These are phyloP conservation scores for Lepus oiostolus DNA, from an alignment of 2,797 vertebrate genomes.

Conservation along the genomic window DNA sequence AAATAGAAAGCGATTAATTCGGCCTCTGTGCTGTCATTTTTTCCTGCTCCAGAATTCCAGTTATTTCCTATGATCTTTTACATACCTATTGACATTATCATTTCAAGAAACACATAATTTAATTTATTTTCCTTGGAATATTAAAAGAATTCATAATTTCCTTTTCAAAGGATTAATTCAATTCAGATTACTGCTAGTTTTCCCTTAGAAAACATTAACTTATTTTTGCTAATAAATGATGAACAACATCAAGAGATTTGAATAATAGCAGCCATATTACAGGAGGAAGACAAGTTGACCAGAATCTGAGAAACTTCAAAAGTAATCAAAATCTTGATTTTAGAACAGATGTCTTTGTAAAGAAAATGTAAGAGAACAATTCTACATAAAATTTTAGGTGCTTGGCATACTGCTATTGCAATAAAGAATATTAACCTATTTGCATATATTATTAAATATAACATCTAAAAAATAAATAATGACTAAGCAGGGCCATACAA, in stretches of 20 bases:
- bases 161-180: neutral
- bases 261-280: neutral
- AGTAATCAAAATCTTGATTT: neutral
- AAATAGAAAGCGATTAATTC: neutral
- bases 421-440: neutral
- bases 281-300: neutral
- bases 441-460: neutral
- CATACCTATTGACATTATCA: neutral
- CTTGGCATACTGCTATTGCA: neutral
- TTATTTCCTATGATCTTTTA: neutral
- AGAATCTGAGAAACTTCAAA: neutral
- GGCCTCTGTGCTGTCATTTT: neutral
- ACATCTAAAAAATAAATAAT: neutral
- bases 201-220: neutral
- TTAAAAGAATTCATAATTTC: neutral
- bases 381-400: neutral
- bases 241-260: neutral
- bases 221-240: neutral
- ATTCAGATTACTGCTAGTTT: neutral
- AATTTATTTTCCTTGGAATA: neutral
- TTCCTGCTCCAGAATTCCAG: too few relatives aligned
- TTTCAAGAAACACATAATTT: neutral
- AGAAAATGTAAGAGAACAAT: neutral
- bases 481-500: neutral
- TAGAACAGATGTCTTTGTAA: neutral